Evolutionary conservation across 2,888 invertebrate species (phyloP), one percentile per base, ranked within the genome.

Genomic region (Ernsta delagoae): DNA sequence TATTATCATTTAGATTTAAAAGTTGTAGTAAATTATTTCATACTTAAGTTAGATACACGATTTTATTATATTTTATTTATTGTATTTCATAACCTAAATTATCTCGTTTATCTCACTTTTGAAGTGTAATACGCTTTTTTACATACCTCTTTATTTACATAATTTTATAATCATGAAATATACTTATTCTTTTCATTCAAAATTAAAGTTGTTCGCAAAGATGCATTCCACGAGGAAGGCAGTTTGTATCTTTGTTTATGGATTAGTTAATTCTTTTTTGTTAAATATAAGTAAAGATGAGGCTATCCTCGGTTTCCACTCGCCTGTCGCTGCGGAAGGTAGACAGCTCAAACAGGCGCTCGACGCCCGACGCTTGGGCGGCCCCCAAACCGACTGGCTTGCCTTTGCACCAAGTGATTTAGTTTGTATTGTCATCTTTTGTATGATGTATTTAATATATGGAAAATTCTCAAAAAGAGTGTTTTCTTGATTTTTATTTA

Each of bases 351-450:
- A 84, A 80, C 81, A 48, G 64, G 59, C 82, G 83, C 50, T 50
- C 50, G 50, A 78, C 74, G 78, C 78, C 65, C 74, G 79, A 71
- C 75, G 78, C 71, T 74, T 80, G 81, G 80, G 80, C 83, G 77
- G 78, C 81, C 84, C 84, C 82, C 83, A 78, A 83, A 89, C 88
- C 90, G 89, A 87, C 88, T 89, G 92, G 91, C 92, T 93, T 92
- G 92, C 93, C 93, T 91, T 92, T 90, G 92, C 93, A 93, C 92
- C 92, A 93, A 93, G 93, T 93, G 93, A 93, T 92, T 93, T 92
- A 92, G 92, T 93, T 92, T 88, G 88, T 92, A 92, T 89, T 85
- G 86, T 90, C 92, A 92, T 92, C 92, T 92, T 92, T 92, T 93
- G 92, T 93, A 93, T 90, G 92, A 91, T 92, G 92, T 93, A 92